Percentiles rank a stretch among this genome's conserved stretches.
Evolutionary conservation across 92 coral and sea anemone genomes (phyloP).

Genomic region (Phenganax subtilis): DNA sequence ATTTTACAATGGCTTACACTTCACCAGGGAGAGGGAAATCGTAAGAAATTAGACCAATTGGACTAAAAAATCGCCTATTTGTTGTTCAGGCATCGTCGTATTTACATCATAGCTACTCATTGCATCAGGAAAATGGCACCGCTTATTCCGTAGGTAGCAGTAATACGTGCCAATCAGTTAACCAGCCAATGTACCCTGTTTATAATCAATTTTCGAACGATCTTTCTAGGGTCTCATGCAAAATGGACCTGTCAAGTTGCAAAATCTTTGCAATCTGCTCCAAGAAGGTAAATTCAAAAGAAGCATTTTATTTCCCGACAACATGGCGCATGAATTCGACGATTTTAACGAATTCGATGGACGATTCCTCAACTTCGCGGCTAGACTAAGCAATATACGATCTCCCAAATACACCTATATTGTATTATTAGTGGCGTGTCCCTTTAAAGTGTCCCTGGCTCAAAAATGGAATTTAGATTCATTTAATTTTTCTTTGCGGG

Average conservation of each 20-base stretch:
- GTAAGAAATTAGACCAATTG: neutral
- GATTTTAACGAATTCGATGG: too few relatives aligned
- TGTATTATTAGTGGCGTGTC: too few relatives aligned
- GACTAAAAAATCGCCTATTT: neutral
- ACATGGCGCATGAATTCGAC: too few relatives aligned
- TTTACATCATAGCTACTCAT: conserved; percentile 90
- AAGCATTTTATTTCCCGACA: neutral
- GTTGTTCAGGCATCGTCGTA: conserved; percentile 66
- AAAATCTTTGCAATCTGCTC: conserved; percentile 55
- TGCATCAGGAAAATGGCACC: conserved; percentile 67
- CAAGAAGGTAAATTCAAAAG: conserved; percentile 57
- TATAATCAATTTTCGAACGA: neutral
- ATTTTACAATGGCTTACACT: too few relatives aligned
- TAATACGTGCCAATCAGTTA: neutral
- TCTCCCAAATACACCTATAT: too few relatives aligned
- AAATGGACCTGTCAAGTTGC: conserved; percentile 82
- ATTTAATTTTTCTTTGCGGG: too few relatives aligned
- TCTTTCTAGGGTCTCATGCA: conserved; percentile 72
- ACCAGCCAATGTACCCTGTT: neutral
- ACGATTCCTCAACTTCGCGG: too few relatives aligned
- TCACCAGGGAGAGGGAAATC: too few relatives aligned
- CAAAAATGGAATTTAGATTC: too few relatives aligned
- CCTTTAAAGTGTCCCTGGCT: too few relatives aligned
- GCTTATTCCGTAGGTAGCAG: conserved; percentile 63
- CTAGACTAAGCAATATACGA: too few relatives aligned